These are phyloP conservation scores for Steatocranus sp. DNA, from an alignment of 2,797 vertebrate genomes.

Conservation along the genomic window DNA sequence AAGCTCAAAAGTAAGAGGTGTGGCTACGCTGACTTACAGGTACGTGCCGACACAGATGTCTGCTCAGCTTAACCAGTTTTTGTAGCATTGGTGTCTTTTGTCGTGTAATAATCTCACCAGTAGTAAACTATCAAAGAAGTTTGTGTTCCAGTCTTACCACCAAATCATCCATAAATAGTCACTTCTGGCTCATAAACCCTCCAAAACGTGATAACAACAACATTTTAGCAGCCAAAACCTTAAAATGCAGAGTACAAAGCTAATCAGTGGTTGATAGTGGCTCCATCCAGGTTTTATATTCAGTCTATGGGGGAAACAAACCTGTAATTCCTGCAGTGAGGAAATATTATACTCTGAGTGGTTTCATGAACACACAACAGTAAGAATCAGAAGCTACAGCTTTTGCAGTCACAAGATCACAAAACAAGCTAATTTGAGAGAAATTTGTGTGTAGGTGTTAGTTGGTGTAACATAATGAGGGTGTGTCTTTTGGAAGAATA, in stretches of 20 bases:
- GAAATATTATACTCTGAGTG: not conserved
- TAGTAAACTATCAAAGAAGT: not conserved
- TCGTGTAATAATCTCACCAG: accelerated
- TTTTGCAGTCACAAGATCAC: not conserved
- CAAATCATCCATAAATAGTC: not conserved
- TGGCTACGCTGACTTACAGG: not conserved
- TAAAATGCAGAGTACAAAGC: not conserved
- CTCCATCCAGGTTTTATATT: not conserved
- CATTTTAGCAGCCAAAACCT: not conserved
- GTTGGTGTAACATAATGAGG: not conserved
- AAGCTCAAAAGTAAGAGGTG: not conserved
- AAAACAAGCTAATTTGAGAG: not conserved
- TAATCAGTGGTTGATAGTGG: not conserved
- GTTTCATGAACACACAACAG: not conserved
- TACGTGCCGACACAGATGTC: not conserved
- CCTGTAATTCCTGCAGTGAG: not conserved
- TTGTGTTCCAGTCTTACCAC: not conserved
- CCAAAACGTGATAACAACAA: not conserved
- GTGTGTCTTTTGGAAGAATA: not conserved
- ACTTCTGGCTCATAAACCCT: not conserved
- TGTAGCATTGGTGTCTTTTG: not conserved
- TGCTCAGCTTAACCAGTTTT: not conserved
- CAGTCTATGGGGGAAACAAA: not conserved
- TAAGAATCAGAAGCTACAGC: not conserved
- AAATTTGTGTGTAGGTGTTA: not conserved